A percentile compares a stretch with the other conserved stretches of the same genome.
Conservation (phyloP, 2,113 vertebrate species). For the Callopanchax toddi region DNA sequence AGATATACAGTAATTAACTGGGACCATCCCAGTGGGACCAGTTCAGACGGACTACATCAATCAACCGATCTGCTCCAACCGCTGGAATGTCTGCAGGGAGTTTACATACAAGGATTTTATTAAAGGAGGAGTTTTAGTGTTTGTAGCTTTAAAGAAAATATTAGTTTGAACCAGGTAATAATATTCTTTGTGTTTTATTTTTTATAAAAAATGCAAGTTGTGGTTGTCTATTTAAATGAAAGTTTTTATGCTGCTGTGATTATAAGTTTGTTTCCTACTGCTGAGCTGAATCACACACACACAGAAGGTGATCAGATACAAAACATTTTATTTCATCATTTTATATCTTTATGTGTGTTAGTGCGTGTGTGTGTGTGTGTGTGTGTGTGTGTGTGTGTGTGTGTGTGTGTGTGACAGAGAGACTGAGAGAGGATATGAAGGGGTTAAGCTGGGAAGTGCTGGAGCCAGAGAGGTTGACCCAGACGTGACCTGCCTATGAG, state of each 20-base stretch:
- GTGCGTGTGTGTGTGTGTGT: not conserved
- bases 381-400: not conserved
- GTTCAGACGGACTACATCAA: constrained; percentile 65
- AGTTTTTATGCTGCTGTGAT: not conserved
- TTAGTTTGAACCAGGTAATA: constrained; percentile 3
- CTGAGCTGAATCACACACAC: too few species aligned
- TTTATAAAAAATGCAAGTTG: not conserved
- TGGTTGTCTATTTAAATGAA: not conserved
- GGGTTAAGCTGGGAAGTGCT: constrained; percentile 69
- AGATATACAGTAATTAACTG: constrained; percentile 74
- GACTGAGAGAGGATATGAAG: constrained; percentile 44
- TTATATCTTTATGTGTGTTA: not conserved
- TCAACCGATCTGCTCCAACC: constrained; percentile 61
- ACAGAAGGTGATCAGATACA: not conserved
- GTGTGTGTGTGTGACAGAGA: not conserved
- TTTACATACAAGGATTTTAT: constrained; percentile 30
- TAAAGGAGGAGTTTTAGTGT: constrained; percentile 19
- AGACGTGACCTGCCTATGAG: constrained; percentile 74
- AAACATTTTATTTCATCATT: not conserved
- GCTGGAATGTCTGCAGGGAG: constrained; percentile 70
- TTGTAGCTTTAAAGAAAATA: constrained; percentile 6
- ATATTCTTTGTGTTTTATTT: not conserved
- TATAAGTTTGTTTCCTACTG: not conserved
- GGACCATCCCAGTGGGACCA: constrained; percentile 68
- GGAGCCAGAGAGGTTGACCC: constrained; percentile 78